phyloP scores from a whole-genome alignment of 2,888 invertebrate genomes.

The Drosophila incognita region DNA sequence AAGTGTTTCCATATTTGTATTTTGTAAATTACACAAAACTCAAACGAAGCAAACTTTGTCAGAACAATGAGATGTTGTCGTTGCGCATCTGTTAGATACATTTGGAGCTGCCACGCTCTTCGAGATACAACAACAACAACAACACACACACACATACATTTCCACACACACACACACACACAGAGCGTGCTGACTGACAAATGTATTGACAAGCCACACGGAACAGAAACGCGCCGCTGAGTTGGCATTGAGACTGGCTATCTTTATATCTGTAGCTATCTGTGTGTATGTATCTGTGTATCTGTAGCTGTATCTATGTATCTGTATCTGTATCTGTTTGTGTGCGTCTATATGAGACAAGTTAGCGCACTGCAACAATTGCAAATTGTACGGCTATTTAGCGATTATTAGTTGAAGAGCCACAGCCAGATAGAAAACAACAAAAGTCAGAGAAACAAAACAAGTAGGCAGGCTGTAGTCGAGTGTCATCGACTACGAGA shows the following conservation, averaged over 20 bases:
- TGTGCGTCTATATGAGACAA: constrained; percentile 22
- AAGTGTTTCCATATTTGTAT: constrained; percentile 23
- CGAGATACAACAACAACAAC: constrained; percentile 41
- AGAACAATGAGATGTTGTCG: constrained; percentile 28
- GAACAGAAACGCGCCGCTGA: constrained; percentile 76
- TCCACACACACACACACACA: constrained; percentile 12
- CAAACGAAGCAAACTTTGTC: constrained; percentile 9
- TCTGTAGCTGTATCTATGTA: constrained; percentile 21
- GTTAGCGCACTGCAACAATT: constrained; percentile 67
- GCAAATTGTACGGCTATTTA: constrained; percentile 62
- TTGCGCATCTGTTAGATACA: constrained; percentile 62
- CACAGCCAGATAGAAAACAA: constrained; percentile 14
- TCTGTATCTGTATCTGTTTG: constrained; percentile 24
- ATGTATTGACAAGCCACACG: constrained; percentile 77
- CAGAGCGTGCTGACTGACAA: constrained; percentile 52
- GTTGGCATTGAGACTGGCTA: constrained; percentile 71
- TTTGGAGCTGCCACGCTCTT: constrained; percentile 30
- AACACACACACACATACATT: constrained; percentile 12
- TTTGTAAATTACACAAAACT: constrained; percentile 9
- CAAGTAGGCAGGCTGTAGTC: background rate
- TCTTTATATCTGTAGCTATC: constrained; percentile 26
- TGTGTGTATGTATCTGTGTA: constrained; percentile 28
- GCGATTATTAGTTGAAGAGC: constrained; percentile 69
- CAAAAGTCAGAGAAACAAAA: constrained; percentile 24
- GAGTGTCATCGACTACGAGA: background rate